Percentiles rank a stretch among this genome's conserved stretches.
Conservation (phyloP, 2,888 invertebrate genomes). For the Leistus spinibarbis region DNA sequence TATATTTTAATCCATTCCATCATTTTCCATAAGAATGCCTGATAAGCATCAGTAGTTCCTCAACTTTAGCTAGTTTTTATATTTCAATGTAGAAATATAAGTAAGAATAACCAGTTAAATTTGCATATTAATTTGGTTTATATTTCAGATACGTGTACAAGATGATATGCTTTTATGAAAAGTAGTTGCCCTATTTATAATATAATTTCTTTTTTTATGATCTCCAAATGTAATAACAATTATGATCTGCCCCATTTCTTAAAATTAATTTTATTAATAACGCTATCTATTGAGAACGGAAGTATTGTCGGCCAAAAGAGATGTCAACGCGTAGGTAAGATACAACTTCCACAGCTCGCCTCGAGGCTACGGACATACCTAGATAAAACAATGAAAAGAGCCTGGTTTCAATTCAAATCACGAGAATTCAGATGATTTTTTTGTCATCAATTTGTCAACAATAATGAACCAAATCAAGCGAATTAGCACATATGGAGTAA, state of each 20-base stretch:
- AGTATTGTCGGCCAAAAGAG: constrained; percentile 19
- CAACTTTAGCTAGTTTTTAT: no score
- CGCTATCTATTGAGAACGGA: constrained; percentile 37
- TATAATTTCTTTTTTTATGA: neutral
- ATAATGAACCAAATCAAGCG: neutral
- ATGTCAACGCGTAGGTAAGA: constrained; percentile 27
- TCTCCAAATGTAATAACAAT: neutral
- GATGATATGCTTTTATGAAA: neutral
- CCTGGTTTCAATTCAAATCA: neutral
- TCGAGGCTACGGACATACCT: constrained; percentile 1
- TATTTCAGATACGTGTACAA: neutral
- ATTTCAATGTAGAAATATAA: neutral
- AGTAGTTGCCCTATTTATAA: neutral
- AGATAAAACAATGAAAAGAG: neutral
- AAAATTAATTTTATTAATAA: constrained; percentile 14
- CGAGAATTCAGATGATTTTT: neutral
- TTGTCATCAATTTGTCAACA: neutral
- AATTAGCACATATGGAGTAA: no score
- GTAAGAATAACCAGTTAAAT: neutral
- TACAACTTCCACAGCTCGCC: neutral
- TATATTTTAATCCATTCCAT: no score
- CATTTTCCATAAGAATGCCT: no score
- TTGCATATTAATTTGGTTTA: neutral
- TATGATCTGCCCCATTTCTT: constrained; percentile 21
- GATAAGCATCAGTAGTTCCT: no score